Conservation (phyloP, 1,140 invertebrate species). For the Pseudomyrmex dendroicus region DNA sequence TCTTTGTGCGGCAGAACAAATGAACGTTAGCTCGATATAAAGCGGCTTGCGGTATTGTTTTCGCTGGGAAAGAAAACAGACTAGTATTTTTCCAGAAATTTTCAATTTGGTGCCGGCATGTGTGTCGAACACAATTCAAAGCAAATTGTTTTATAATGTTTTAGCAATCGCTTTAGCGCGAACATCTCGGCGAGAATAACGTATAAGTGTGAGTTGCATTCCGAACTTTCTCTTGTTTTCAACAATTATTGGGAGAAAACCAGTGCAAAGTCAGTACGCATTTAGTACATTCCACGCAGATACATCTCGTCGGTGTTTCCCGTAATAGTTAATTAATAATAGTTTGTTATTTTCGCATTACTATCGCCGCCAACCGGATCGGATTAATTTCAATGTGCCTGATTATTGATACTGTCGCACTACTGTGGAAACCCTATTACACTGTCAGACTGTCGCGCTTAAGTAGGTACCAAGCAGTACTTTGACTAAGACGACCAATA, state of each 20-base stretch:
- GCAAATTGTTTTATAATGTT: not conserved
- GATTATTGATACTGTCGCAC: conserved; percentile 56
- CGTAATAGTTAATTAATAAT: not conserved
- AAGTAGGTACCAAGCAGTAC: conserved; percentile 54
- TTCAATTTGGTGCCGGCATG: not conserved
- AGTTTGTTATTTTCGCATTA: conserved; percentile 23
- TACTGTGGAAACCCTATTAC: conserved; percentile 53
- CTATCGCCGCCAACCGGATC: conserved; percentile 22
- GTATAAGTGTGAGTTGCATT: not conserved
- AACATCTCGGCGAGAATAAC: not conserved
- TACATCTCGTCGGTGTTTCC: not conserved
- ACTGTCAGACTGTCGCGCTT: conserved; percentile 51
- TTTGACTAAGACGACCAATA: conserved; percentile 43
- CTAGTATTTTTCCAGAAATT: not conserved
- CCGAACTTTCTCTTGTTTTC: too few species aligned
- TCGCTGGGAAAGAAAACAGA: not conserved
- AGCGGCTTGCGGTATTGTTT: not conserved
- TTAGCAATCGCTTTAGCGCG: not conserved
- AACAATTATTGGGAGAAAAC: too few species aligned
- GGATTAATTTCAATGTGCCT: conserved; percentile 56
- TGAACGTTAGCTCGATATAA: not conserved
- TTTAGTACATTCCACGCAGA: not conserved
- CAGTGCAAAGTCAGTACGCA: too few species aligned
- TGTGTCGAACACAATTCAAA: not conserved
- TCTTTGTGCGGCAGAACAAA: not conserved